Base-by-base conservation (phyloP, 2,113 vertebrate genomes). In the Gallinago paraguaiae region DNA sequence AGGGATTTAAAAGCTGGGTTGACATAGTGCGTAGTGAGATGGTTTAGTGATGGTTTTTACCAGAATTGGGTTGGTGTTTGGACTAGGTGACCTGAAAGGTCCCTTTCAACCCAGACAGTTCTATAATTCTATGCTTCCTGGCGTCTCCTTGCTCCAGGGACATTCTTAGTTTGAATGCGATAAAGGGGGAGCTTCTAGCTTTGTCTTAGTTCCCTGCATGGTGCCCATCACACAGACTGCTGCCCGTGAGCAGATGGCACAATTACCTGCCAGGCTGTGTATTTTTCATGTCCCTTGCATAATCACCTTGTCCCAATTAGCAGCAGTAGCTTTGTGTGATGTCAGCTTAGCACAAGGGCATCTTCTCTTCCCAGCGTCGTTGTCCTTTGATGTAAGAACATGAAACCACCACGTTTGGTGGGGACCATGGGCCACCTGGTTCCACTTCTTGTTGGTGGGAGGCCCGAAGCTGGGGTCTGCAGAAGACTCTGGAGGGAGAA, bases 181-280 rank as follows among this genome's bases (percentile, higher is more conserved):
- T 5, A 1, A 51, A 7, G 24, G 12, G 27, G 10, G 54, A 37
- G 41, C 80, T 28, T 6, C 65, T 41, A 1, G 46, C 6, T 25
- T 20, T 27, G 13, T 25, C 43, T 6, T 24, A 9, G 33, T 11
- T 64, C 10, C 0, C 57, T 68, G 69, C 11, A 0, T 7, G 37
- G 41, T 35, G 46, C 20, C 1, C 37, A 4, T 16, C 28, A 1
- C 3, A 4, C 28, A 17, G 10, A 8, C 45, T 5, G 60, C 65
- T 50, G 22, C 6, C 74, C 2, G 0, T 17, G 28, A 3, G 11
- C 2, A 2, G 5, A 2, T 23, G 54, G 5, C 22, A 7, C 45
- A 4, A 0, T 20, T 39, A 1, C 35, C 54, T 22, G 7, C 0
- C 7, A 45, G 78, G 57, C 43, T 14, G 2, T 11, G 20, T 25